Conservation (phyloP, 2,113 vertebrate genomes). For the Phalacrocorax brasilianus region DNA sequence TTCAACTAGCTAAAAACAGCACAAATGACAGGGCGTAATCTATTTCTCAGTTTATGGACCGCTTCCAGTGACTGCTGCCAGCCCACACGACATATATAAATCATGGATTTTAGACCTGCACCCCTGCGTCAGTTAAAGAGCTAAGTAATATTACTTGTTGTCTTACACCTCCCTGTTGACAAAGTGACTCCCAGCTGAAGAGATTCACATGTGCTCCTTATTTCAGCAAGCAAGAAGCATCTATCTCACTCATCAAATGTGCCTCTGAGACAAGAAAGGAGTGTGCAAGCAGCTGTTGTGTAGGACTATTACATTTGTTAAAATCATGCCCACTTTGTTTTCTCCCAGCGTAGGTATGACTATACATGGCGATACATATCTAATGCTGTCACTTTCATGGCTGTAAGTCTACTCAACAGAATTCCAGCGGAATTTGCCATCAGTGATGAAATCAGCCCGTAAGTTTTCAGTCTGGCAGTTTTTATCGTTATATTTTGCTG, state of each 20-base stretch:
- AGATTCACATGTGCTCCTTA: not conserved
- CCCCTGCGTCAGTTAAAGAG: not conserved
- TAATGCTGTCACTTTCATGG: constrained; percentile 4
- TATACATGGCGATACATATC: not conserved
- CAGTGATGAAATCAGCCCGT: not conserved
- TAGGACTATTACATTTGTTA: constrained; percentile 59
- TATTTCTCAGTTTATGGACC: constrained; percentile 15
- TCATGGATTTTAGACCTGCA: constrained; percentile 25
- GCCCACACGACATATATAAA: not conserved
- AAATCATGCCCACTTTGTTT: constrained; percentile 50
- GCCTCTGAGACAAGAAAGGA: constrained; percentile 12
- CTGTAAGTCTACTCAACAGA: not conserved
- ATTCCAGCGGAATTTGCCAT: constrained; percentile 24
- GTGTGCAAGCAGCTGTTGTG: constrained; percentile 55
- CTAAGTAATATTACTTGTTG: constrained; percentile 22
- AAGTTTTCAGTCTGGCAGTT: constrained; percentile 4
- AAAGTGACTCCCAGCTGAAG: constrained; percentile 28
- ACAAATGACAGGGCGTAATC: constrained; percentile 18
- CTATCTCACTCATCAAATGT: not conserved
- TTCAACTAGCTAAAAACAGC: constrained; percentile 6
- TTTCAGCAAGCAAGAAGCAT: constrained; percentile 24
- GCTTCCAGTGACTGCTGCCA: constrained; percentile 20
- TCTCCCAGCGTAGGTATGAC: constrained; percentile 13
- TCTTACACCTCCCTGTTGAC: constrained; percentile 33
- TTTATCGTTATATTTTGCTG: not conserved